Percentiles rank a stretch among this genome's conserved stretches.
These are phyloP conservation scores for Holothuria scabra DNA, from an alignment of 53 echinoderm and acorn worm genomes.

Conservation along the genomic window DNA sequence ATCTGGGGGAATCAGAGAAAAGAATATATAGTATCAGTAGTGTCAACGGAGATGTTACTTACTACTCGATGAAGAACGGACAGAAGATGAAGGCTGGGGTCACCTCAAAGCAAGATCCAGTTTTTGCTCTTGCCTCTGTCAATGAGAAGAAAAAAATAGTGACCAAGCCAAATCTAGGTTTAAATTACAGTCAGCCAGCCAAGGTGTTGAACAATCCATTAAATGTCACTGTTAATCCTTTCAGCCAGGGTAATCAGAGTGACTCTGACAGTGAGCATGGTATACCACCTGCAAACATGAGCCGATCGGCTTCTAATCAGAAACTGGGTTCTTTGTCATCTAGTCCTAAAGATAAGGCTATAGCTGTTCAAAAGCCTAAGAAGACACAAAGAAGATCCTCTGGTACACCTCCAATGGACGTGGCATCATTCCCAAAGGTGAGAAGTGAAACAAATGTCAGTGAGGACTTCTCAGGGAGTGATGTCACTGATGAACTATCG, in stretches of 20 bases:
- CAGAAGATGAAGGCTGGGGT: conserved; percentile 78
- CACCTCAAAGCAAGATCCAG: conserved; percentile 80
- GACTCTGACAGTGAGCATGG: conserved; percentile 90
- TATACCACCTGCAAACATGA: background rate
- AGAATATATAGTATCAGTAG: conserved; percentile 90
- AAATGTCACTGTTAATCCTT: conserved; percentile 92
- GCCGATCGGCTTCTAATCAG: conserved; percentile 46
- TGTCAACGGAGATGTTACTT: conserved; percentile 90
- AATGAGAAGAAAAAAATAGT: conserved; percentile 93
- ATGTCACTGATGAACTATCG: conserved; percentile 79
- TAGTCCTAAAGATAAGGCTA: conserved; percentile 54
- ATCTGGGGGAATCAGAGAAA: conserved; percentile 76
- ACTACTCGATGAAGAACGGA: conserved; percentile 89
- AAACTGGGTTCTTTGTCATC: conserved; percentile 41
- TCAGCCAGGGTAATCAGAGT: conserved; percentile 82
- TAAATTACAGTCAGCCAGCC: conserved; percentile 82
- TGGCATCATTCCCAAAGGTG: background rate
- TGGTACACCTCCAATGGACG: conserved; percentile 23
- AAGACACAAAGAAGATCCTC: conserved; percentile 29
- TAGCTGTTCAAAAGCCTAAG: conserved; percentile 1
- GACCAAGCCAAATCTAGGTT: conserved; percentile 76
- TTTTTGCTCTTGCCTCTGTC: conserved; percentile 90
- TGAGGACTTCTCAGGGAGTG: conserved; percentile 77
- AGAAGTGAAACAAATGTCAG: conserved; percentile 41
- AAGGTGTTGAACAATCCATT: conserved; percentile 86